Percentiles rank a stretch among this genome's conserved stretches.
These are phyloP conservation scores for Sylvia atricapilla DNA, from an alignment of 2,113 vertebrate genomes.

Conservation along the genomic window DNA sequence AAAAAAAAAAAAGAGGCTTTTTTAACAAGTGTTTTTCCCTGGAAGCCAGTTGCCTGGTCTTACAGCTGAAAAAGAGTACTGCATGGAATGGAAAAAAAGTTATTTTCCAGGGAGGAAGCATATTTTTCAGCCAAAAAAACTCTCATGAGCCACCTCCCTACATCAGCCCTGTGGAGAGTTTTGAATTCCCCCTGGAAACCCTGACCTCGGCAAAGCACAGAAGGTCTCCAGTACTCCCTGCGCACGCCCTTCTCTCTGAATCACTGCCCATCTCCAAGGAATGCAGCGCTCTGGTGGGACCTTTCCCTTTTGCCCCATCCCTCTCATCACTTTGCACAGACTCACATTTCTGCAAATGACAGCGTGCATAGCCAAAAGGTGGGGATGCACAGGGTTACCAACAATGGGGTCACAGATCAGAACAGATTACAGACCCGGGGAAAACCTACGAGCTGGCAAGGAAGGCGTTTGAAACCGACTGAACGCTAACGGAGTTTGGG, in stretches of 20 bases:
- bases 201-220: neutral
- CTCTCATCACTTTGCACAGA: neutral
- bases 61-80: neutral
- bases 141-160: neutral
- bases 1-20: neutral
- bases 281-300: neutral
- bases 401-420: fast-evolving
- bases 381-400: neutral
- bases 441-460: neutral
- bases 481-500: neutral
- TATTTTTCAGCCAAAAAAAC: conserved; percentile 45
- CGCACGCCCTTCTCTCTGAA: neutral
- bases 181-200: conserved; percentile 13
- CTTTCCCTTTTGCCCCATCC: neutral
- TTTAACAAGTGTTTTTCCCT: conserved; percentile 1
- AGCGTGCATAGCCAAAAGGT: fast-evolving
- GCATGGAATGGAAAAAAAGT: conserved; percentile 42
- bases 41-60: neutral
- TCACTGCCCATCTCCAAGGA: neutral
- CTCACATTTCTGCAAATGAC: neutral
- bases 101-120: conserved; percentile 42
- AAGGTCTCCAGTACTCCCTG: neutral
- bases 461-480: neutral
- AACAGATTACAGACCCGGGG: neutral
- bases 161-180: neutral